A percentile compares a stretch with the other conserved stretches of the same genome.
phyloP scores from a whole-genome alignment of 1,140 invertebrate genomes.

The Drosophila leontia region DNA sequence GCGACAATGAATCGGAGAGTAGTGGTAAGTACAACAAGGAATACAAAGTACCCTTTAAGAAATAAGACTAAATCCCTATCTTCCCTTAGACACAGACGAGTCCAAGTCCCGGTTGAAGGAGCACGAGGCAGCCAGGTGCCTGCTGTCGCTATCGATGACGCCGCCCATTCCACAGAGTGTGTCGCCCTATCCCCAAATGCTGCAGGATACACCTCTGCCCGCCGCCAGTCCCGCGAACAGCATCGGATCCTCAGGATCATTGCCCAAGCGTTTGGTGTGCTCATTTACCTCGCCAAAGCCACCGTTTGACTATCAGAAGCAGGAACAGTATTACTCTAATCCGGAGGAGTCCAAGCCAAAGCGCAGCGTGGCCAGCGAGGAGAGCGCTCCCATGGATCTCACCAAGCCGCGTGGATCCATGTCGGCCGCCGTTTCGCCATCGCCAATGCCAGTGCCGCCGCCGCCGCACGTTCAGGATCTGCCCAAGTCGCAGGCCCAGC shows the following conservation, averaged over 20 bases:
- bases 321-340: constrained; percentile 84
- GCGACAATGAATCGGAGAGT: constrained; percentile 88
- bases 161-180: constrained; percentile 77
- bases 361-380: constrained; percentile 55
- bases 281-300: constrained; percentile 84
- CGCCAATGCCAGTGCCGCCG: constrained; percentile 5
- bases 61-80: constrained; percentile 1
- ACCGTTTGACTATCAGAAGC: constrained; percentile 83
- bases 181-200: constrained; percentile 48
- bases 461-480: constrained; percentile 6
- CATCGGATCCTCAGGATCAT: constrained; percentile 63
- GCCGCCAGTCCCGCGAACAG: constrained; percentile 71
- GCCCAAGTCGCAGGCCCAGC: constrained; percentile 78
- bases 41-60: rapidly evolving
- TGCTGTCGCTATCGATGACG: constrained; percentile 91
- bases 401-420: constrained; percentile 70
- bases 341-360: constrained; percentile 80
- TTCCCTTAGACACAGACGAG: constrained; percentile 86
- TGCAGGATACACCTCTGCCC: constrained; percentile 49
- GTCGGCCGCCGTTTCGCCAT: constrained; percentile 6
- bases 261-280: constrained; percentile 68
- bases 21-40: constrained; percentile 86
- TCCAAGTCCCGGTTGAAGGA: constrained; percentile 89
- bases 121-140: constrained; percentile 94
- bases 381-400: constrained; percentile 80